These are phyloP conservation scores for Branchellion lobata DNA, from an alignment of 2,888 invertebrate genomes.

Conservation along the genomic window DNA sequence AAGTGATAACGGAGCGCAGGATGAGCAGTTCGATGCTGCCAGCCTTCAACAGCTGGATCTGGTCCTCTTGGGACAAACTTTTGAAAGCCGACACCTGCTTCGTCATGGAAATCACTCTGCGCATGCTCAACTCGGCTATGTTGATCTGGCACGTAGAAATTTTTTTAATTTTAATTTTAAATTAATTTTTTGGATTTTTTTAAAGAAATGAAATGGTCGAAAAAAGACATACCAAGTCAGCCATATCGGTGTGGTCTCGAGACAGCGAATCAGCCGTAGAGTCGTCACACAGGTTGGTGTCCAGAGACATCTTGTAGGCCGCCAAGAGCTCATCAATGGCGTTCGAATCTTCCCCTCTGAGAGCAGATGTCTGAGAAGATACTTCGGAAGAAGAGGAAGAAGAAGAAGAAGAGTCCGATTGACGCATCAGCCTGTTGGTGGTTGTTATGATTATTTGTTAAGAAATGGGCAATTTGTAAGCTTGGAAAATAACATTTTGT, in stretches of 20 bases:
- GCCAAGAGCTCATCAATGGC: conserved; percentile 59
- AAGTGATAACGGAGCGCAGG: conserved; percentile 85
- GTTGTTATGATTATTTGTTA: not conserved
- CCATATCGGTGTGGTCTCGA: conserved; percentile 53
- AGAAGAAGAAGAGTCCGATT: conserved; percentile 37
- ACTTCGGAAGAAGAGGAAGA: conserved; percentile 40
- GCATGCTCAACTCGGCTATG: conserved; percentile 61
- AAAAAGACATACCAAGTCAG: conserved; percentile 56
- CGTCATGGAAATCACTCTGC: conserved; percentile 72
- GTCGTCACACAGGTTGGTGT: conserved; percentile 54
- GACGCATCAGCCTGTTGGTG: conserved; percentile 43
- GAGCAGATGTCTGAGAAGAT: conserved; percentile 45
- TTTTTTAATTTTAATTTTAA: too few relatives aligned
- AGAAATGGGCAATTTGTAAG: not conserved
- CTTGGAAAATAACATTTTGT: conserved; percentile 43
- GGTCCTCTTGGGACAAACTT: conserved; percentile 91
- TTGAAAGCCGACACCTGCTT: conserved; percentile 58
- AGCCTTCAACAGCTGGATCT: conserved; percentile 85
- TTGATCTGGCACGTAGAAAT: conserved; percentile 51
- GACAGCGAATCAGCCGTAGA: conserved; percentile 52
- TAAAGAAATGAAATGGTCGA: not conserved
- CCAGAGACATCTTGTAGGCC: conserved; percentile 60
- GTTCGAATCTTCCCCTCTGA: conserved; percentile 55
- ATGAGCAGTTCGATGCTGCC: conserved; percentile 97
- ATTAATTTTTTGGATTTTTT: not conserved